phyloP scores from a whole-genome alignment of 1,140 invertebrate species.

The Hycleus phaleratus region DNA sequence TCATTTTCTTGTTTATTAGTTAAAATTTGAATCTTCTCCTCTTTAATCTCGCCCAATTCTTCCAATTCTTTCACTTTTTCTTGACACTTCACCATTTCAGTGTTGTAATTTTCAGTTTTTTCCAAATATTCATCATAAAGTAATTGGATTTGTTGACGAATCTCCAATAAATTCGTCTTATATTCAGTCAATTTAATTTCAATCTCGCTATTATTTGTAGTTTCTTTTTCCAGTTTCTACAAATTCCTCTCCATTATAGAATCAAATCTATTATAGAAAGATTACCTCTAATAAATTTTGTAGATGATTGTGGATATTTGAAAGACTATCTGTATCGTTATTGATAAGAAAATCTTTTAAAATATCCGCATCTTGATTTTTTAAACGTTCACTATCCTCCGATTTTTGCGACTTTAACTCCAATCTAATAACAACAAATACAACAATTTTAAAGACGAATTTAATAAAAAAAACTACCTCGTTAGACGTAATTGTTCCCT shows the following conservation, averaged over 20 bases:
- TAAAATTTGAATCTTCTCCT: slow-evolving; percentile 17
- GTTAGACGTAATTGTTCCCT: slow-evolving; percentile 41
- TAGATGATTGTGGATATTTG: not conserved
- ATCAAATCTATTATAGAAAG: not conserved
- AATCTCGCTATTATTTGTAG: not conserved
- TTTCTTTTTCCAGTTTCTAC: slow-evolving; percentile 5
- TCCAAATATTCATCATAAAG: slow-evolving; percentile 29
- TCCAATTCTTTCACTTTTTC: slow-evolving; percentile 9
- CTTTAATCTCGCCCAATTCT: slow-evolving; percentile 13
- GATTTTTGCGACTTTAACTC: slow-evolving; percentile 19
- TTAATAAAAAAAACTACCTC: not conserved
- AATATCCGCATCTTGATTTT: not conserved
- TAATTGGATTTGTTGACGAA: slow-evolving; percentile 27
- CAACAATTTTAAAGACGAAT: slow-evolving; percentile 1
- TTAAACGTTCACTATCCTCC: not conserved
- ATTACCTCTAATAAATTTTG: slow-evolving; percentile 4
- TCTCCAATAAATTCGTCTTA: slow-evolving; percentile 21
- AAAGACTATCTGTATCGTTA: not conserved
- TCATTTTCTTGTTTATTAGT: slow-evolving; percentile 1
- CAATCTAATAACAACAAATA: slow-evolving; percentile 10
- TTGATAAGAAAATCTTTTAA: not conserved
- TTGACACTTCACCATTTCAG: not conserved
- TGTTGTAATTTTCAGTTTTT: slow-evolving; percentile 17
- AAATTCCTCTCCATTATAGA: not conserved
- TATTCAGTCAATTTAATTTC: slow-evolving; percentile 5